phyloP scores from a whole-genome alignment of 2,888 invertebrate species.

The Mythimna pallens region DNA sequence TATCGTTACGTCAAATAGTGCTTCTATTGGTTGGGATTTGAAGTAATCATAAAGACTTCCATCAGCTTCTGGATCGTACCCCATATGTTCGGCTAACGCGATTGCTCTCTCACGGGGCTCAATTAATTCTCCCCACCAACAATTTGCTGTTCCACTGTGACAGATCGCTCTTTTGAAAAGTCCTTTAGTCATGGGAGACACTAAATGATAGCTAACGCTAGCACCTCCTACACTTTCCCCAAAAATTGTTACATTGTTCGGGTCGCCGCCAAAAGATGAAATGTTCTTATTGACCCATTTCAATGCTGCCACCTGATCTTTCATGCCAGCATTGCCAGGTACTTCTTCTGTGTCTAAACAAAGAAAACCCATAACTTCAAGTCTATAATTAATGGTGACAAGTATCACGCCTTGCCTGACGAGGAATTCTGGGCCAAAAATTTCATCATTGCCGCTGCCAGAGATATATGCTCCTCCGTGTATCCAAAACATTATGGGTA shows the following conservation, averaged over 20 bases:
- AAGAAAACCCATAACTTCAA: constrained; percentile 77
- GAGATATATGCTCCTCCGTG: constrained; percentile 75
- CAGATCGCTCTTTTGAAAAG: constrained; percentile 88
- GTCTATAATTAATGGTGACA: constrained; percentile 79
- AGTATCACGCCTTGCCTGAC: constrained; percentile 72
- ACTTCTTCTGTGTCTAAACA: constrained; percentile 74
- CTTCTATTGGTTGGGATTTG: constrained; percentile 63
- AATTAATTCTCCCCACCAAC: constrained; percentile 90
- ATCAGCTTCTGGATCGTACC: constrained; percentile 66
- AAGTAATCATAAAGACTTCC: constrained; percentile 67
- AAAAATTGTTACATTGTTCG: constrained; percentile 73
- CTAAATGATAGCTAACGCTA: constrained; percentile 70
- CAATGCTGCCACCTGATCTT: constrained; percentile 78
- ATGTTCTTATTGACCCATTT: constrained; percentile 75
- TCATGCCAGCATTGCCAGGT: constrained; percentile 79
- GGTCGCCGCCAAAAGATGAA: constrained; percentile 72
- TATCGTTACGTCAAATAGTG: constrained; percentile 43
- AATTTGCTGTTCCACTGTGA: constrained; percentile 92
- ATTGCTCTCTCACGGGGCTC: constrained; percentile 86
- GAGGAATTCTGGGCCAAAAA: constrained; percentile 77
- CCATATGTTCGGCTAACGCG: constrained; percentile 69
- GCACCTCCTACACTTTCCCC: constrained; percentile 77
- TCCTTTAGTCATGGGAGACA: constrained; percentile 79
- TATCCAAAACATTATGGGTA: constrained; percentile 80
- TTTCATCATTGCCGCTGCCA: constrained; percentile 75